Evolutionary conservation across 2,113 vertebrate species (phyloP).

Genomic region (Chascanopsetta lugubris): DNA sequence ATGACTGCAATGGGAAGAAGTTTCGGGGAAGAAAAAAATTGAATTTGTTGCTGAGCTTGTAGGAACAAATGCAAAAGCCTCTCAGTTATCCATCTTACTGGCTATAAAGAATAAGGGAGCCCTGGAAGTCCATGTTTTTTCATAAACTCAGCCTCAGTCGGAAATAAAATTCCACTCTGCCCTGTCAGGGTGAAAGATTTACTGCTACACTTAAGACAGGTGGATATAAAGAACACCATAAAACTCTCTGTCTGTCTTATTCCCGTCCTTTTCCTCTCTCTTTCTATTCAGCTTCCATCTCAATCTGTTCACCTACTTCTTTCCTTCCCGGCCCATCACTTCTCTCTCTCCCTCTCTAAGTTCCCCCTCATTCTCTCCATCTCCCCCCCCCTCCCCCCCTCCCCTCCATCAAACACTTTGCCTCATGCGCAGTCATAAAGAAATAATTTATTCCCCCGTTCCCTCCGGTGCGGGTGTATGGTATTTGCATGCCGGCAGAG

Average conservation of each 20-base stretch:
- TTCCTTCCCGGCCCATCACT: conserved; percentile 29
- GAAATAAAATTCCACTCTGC: conserved; percentile 34
- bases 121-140: conserved; percentile 3
- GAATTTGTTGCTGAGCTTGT: conserved; percentile 17
- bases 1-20: conserved; percentile 29
- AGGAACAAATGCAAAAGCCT: conserved; percentile 28
- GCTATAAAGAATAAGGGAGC: conserved; percentile 11
- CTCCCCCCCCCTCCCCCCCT: background rate
- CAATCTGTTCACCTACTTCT: conserved; percentile 7
- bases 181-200: conserved; percentile 30
- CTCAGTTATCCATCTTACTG: conserved; percentile 17
- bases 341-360: conserved; percentile 34
- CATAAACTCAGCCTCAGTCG: conserved; percentile 15
- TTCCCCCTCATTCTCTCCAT: conserved; percentile 39
- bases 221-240: conserved; percentile 17
- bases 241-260: conserved; percentile 26
- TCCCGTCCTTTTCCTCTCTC: conserved; percentile 28
- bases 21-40: background rate
- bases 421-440: conserved; percentile 68
- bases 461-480: conserved; percentile 57
- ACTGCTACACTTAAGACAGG: conserved; percentile 39
- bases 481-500: conserved; percentile 70
- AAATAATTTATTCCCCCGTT: conserved; percentile 74
- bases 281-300: background rate
- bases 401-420: conserved; percentile 47